These are phyloP conservation scores for Lichenostomus cassidix DNA, from an alignment of 2,113 vertebrate species.

Conservation along the genomic window DNA sequence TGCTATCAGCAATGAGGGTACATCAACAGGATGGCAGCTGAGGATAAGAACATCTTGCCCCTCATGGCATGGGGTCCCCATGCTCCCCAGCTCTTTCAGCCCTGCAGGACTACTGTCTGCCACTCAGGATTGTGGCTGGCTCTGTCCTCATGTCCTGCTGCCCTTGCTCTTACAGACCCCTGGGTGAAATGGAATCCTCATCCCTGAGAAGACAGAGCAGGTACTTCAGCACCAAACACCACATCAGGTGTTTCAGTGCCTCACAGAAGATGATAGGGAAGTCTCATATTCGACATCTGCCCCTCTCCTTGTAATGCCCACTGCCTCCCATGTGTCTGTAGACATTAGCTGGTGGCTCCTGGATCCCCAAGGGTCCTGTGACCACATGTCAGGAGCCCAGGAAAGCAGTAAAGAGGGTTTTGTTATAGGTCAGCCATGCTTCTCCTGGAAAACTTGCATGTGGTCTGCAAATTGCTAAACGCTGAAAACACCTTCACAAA, in stretches of 20 bases:
- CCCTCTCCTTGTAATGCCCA: not conserved
- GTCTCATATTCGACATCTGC: fast-evolving
- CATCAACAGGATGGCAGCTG: constrained; percentile 50
- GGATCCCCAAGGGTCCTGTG: not conserved
- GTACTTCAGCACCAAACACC: not conserved
- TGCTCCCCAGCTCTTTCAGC: not conserved
- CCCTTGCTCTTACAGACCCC: not conserved
- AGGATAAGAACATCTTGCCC: not conserved
- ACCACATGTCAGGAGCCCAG: not conserved
- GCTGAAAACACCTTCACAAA: not conserved
- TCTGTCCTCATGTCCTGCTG: not conserved
- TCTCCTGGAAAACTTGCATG: not conserved
- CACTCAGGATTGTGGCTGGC: not conserved
- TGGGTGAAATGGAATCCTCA: not conserved
- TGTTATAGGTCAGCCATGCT: not conserved
- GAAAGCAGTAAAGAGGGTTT: not conserved
- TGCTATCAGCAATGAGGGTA: not conserved
- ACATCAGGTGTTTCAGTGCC: not conserved
- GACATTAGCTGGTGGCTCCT: not conserved
- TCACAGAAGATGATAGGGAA: not conserved
- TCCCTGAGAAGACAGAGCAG: not conserved
- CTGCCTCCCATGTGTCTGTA: not conserved
- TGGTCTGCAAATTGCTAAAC: not conserved
- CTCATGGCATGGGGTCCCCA: not conserved
- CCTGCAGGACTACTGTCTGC: not conserved